Evolutionary conservation across 2,888 invertebrate species (phyloP), one percentile per base, ranked within the genome.

Genomic region (Halictus ligatus): DNA sequence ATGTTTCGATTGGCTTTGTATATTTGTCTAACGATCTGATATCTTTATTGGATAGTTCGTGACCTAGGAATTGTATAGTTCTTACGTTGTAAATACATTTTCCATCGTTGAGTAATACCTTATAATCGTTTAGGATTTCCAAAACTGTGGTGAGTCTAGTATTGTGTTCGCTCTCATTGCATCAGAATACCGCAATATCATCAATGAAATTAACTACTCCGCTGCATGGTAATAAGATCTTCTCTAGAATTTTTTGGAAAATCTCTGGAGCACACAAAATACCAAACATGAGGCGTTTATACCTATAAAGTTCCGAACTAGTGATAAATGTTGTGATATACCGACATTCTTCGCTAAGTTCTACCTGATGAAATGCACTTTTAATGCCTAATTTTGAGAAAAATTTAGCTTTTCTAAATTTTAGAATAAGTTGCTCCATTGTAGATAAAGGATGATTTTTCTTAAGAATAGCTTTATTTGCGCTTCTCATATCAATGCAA

Each of bases 211-310:
- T 94, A 54, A 94, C 84, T 7, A 89, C 91, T 0, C 94, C 94
- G 72, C 93, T 89, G 40, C 94, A 94, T 10, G 86, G 89, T 74
- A 85, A 64, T 6, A 95, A 81, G 13, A 95, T 91, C 84, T 89
- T 86, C 83, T 46, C 54, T 18, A 89, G 10, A n/a, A 83, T 84
- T 60, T 95, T 94, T 88, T 95, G 95, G 83, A 95, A 95, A 5
- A 94, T 89, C 89, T 95, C 95, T 1, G 95, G 94, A 6, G 95
- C 96, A 76, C 94, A 95, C 2, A 89, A 91, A 15, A 95, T 93
- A 0, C 94, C 95, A 84, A 95, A 95, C 93, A 94, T 94, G 10
- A 95, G 54, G 21, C 95, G 75, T 87, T 95, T 95, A 84, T 94
- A 96, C 25, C 94, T 82, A 82, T 84, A 95, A 18, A 95, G 75